These are phyloP conservation scores for Nyctibius grandis DNA, from an alignment of 2,797 vertebrate genomes.

Conservation along the genomic window DNA sequence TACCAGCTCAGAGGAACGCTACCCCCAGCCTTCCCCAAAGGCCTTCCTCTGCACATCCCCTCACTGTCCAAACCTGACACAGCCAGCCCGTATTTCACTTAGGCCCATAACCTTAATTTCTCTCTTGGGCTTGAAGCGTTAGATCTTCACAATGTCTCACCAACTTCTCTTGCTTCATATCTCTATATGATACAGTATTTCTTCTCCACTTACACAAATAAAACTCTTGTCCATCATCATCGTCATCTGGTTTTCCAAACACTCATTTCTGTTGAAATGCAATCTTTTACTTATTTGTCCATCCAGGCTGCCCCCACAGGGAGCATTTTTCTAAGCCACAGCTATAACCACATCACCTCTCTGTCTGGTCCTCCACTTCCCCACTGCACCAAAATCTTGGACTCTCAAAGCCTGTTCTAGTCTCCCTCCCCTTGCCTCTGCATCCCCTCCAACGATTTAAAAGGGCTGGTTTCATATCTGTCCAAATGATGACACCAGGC, in stretches of 20 bases:
- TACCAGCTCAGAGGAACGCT: rapidly evolving
- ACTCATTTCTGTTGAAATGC: not conserved
- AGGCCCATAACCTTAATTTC: not conserved
- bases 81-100: not conserved
- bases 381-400: not conserved
- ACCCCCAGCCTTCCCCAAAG: not conserved
- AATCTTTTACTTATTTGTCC: not conserved
- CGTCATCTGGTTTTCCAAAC: not conserved
- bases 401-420: not conserved
- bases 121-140: not conserved
- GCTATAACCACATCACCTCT: not conserved
- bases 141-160: not conserved
- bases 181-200: not conserved
- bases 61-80: too few relatives aligned
- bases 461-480: not conserved
- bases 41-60: not conserved
- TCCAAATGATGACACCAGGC: not conserved
- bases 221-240: not conserved
- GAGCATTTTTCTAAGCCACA: not conserved
- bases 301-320: not conserved
- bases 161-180: not conserved
- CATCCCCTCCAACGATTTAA: rapidly evolving
- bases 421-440: not conserved
- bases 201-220: not conserved
- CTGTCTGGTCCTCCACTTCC: not conserved